phyloP scores from a whole-genome alignment of 2,797 vertebrate genomes.

The Chanos chanos region DNA sequence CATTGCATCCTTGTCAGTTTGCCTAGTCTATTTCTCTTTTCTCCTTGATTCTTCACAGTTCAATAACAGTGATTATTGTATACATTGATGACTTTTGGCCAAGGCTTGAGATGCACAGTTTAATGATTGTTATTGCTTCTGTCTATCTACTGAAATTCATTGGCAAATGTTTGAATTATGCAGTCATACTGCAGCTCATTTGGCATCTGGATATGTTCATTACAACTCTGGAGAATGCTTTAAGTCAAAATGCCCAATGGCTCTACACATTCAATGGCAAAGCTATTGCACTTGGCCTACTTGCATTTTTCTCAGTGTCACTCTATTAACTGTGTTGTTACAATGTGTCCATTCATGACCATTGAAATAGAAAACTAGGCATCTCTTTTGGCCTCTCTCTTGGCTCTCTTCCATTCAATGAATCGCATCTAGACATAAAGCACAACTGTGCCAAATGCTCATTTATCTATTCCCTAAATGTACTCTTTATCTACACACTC shows the following conservation, averaged over 20 bases:
- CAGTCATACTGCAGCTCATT: background rate
- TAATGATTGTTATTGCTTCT: background rate
- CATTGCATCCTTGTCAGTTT: background rate
- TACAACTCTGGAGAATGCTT: background rate
- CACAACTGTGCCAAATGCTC: too few species aligned
- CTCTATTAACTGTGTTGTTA: constrained; percentile 27
- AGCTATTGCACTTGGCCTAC: background rate
- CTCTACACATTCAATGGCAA: constrained; percentile 3
- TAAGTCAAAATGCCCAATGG: background rate
- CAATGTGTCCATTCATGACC: constrained; percentile 44
- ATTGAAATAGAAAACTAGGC: constrained; percentile 24
- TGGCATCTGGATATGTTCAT: background rate
- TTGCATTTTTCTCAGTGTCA: constrained; percentile 22
- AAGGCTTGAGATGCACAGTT: background rate
- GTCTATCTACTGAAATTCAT: background rate
- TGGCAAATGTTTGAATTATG: background rate
- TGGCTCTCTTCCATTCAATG: constrained; percentile 1
- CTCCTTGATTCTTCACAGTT: background rate
- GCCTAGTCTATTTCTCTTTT: background rate
- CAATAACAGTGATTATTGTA: background rate
- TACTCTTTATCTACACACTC: too few species aligned
- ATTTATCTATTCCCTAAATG: too few species aligned
- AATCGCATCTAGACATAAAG: constrained; percentile 16
- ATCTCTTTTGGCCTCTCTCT: background rate
- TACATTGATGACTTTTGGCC: background rate